These are phyloP conservation scores for Heterotis niloticus DNA, from an alignment of 2,113 vertebrate species.

Conservation along the genomic window DNA sequence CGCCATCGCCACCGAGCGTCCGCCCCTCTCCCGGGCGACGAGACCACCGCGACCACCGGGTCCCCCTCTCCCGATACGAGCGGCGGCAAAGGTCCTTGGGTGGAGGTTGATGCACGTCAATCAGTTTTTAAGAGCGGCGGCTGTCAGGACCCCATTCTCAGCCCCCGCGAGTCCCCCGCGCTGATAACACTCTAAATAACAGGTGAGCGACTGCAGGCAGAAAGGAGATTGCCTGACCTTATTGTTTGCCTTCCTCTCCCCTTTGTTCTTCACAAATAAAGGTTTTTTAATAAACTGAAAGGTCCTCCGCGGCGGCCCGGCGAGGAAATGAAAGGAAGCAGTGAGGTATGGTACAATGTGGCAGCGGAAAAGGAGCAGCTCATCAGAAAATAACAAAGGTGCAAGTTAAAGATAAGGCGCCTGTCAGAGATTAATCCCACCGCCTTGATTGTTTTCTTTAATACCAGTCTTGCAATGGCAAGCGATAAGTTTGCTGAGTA, in stretches of 20 bases:
- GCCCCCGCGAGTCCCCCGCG: slow-evolving; percentile 69
- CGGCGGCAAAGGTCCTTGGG: slow-evolving; percentile 67
- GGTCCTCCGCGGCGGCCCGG: slow-evolving; percentile 86
- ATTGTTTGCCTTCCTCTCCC: slow-evolving; percentile 93
- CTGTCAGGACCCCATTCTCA: slow-evolving; percentile 69
- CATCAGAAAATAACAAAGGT: slow-evolving; percentile 99
- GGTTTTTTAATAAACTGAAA: slow-evolving; percentile 99
- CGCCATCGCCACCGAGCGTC: slow-evolving; percentile 26
- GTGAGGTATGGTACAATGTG: slow-evolving; percentile 98
- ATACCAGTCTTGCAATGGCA: slow-evolving; percentile 98
- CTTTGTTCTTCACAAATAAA: slow-evolving; percentile 99
- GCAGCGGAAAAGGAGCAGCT: slow-evolving; percentile 87
- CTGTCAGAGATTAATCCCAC: slow-evolving; percentile 99
- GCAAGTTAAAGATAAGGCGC: slow-evolving; percentile 99
- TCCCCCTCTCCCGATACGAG: slow-evolving; percentile 60
- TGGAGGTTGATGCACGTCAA: slow-evolving; percentile 69
- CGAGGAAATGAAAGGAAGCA: slow-evolving; percentile 99
- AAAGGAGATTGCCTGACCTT: slow-evolving; percentile 98
- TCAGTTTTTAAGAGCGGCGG: slow-evolving; percentile 57
- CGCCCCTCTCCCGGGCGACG: slow-evolving; percentile 38
- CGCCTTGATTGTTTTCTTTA: slow-evolving; percentile 99
- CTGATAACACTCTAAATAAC: slow-evolving; percentile 97
- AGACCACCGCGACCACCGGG: neutral
- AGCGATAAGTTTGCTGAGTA: slow-evolving; percentile 99
- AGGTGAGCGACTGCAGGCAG: slow-evolving; percentile 98